Evolutionary conservation across 1,140 invertebrate species (phyloP), one percentile per base, ranked within the genome.

Genomic region (Neodiprion pinetum): DNA sequence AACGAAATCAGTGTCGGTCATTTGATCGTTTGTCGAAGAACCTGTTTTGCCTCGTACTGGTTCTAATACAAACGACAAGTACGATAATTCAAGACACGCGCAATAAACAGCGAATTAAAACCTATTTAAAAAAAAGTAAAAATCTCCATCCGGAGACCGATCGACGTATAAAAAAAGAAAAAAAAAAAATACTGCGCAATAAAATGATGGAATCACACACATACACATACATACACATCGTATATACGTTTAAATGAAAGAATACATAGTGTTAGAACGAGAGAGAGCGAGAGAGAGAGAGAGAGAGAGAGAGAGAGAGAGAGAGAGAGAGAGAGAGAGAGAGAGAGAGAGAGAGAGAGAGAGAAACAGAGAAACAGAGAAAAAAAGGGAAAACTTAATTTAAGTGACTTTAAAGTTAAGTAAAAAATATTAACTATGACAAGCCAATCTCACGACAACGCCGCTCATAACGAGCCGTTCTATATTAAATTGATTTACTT

Each of bases 231-330:
- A 61, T 12, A 61, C 53, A 61, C 53, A 61, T n/a, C 11, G 28
- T n/a, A 12, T 61, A 61, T 61, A 61, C 11, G 53, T 61, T 61
- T 61, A 61, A 12, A 61, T n/a, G 11, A 61, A 61, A 61, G n/a
- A 12, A 61, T 61, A 61, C 4, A 61, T 61, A 61, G 53, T 8
- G 7, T 61, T 61, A 12, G n/a, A 8, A 61, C 74, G 76, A 76
- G 49, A 67, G 72, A 74, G 76, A 70, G 17, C 76, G 73, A 74
- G 69, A 75, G 66, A 75, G 75, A 74, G 66, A 48, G 28, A 12
- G n/a, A 8, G 8, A 75, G 76, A 76, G 49, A 67, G 72, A 74
- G 76, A 70, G 17, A 77, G 73, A 74, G 69, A 75, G 68, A 75
- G 73, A 12, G n/a, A 7, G 7, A 75, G 76, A 76, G 49, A 67